Conservation (phyloP, 2,888 invertebrate species). For the Pseudococcus viburni region DNA sequence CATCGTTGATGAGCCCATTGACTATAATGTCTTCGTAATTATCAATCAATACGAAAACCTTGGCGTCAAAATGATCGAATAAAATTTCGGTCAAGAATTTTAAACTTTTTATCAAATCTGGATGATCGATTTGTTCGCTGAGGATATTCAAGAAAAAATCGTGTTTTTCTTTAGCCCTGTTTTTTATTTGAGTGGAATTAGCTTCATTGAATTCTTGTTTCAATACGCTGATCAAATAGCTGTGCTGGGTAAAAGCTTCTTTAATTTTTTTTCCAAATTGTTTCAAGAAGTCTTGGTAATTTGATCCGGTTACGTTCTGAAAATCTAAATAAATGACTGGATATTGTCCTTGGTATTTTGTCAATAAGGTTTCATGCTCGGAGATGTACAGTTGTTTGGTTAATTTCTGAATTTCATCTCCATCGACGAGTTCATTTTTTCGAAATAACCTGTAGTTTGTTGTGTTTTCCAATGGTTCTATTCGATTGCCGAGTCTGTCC, state of each 20-base stretch:
- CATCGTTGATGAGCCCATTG: not conserved
- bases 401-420: not conserved
- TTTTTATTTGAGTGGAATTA: not conserved
- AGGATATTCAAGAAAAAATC: not conserved
- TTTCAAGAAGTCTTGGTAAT: not conserved
- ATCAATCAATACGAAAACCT: not conserved
- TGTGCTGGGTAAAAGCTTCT: not conserved
- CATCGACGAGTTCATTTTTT: not conserved
- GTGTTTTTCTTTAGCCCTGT: not conserved
- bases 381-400: not conserved
- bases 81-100: not conserved
- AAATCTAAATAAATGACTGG: constrained; percentile 13
- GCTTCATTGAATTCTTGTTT: not conserved
- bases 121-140: not conserved
- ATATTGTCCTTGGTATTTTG: not conserved
- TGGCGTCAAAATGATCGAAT: not conserved
- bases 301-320: not conserved
- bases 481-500: not conserved
- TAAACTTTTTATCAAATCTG: not conserved
- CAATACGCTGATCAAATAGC: not conserved
- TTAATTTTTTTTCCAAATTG: not conserved
- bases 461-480: not conserved
- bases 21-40: not conserved
- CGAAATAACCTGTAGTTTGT: constrained; percentile 22
- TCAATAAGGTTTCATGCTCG: not conserved